Conservation (phyloP, 2,888 invertebrate genomes). For the Stegana nigrithorax region DNA sequence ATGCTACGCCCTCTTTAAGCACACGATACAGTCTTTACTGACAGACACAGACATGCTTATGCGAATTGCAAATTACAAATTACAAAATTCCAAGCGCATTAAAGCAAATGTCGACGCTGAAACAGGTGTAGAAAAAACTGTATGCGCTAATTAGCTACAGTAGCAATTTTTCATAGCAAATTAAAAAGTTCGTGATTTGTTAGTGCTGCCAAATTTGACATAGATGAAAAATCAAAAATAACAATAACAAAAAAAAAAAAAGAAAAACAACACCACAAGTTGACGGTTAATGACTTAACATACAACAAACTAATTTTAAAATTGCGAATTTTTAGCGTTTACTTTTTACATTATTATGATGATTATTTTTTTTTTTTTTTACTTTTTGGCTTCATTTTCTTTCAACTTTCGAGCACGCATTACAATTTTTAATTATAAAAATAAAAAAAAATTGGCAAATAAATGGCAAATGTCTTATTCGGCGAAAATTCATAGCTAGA, state of each 20-base stretch:
- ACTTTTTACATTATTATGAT: neutral
- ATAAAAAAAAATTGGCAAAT: neutral
- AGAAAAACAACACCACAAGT: neutral
- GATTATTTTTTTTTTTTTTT: neutral
- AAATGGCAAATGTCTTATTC: neutral
- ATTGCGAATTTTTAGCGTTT: neutral
- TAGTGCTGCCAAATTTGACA: conserved; percentile 1
- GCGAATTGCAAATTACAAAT: too few species aligned
- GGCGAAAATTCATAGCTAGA: neutral
- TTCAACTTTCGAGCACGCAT: too few species aligned
- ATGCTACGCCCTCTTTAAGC: too few species aligned
- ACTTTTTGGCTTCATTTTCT: too few species aligned
- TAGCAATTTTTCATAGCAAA: conserved; percentile 6
- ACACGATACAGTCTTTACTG: too few species aligned
- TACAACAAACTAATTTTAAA: neutral
- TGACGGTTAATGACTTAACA: conserved; percentile 1
- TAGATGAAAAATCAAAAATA: too few species aligned
- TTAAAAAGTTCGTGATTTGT: neutral
- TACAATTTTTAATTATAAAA: conserved; percentile 5
- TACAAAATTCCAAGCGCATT: too few species aligned
- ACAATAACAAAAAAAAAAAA: neutral
- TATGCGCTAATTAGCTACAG: neutral
- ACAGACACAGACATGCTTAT: too few species aligned
- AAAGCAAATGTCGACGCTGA: too few species aligned
- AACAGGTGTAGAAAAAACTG: conserved; percentile 1